These are phyloP conservation scores for Miniopterus natalensis DNA, from an alignment of 2,113 vertebrate species.

Conservation along the genomic window DNA sequence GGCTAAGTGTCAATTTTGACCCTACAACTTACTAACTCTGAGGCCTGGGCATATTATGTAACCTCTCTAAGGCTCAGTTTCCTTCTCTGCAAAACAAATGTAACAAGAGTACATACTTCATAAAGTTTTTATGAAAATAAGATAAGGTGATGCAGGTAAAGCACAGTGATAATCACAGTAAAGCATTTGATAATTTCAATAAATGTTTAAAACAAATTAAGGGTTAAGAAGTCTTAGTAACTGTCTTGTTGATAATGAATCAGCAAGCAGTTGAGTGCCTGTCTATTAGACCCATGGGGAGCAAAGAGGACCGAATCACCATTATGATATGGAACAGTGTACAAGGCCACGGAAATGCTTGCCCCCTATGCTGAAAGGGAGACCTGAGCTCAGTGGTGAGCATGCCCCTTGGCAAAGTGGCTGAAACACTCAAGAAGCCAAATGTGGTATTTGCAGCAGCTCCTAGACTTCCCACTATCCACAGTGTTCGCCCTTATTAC, in stretches of 20 bases:
- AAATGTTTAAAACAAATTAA: constrained; percentile 23
- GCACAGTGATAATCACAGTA: too few relatives aligned
- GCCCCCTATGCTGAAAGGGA: neutral
- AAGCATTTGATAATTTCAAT: neutral
- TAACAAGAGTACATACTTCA: neutral
- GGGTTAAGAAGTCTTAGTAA: constrained; percentile 25
- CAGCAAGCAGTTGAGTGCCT: neutral
- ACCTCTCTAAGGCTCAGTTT: neutral
- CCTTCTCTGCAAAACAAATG: constrained; percentile 53
- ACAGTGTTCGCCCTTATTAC: fast-evolving
- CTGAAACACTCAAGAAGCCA: neutral
- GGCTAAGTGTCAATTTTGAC: neutral
- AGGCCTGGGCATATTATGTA: neutral
- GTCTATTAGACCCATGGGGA: neutral
- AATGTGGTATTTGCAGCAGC: neutral
- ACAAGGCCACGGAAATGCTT: neutral
- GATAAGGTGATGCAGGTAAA: neutral
- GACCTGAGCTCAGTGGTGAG: neutral
- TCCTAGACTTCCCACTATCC: neutral
- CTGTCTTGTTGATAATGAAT: constrained; percentile 2
- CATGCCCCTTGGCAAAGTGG: neutral
- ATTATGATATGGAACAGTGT: neutral
- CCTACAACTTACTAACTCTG: neutral
- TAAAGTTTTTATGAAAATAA: constrained; percentile 40
- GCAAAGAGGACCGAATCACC: neutral